Evolutionary conservation across 2,797 vertebrate genomes (phyloP).

Genomic region (Oreochromis grahami): DNA sequence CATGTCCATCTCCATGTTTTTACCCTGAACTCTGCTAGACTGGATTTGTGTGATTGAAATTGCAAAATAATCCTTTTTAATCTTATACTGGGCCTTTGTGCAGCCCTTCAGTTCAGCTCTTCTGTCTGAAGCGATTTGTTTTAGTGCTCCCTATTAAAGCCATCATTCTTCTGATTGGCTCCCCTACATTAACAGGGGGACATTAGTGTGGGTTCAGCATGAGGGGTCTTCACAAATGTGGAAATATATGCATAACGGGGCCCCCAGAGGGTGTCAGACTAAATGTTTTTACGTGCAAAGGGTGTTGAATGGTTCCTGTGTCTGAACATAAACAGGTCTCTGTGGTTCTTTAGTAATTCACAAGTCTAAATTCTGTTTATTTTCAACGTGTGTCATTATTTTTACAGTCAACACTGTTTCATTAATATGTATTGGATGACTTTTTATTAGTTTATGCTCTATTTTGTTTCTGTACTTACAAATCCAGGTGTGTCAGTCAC

Average conservation of each 20-base stretch:
- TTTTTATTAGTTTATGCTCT: not conserved
- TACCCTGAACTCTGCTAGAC: not conserved
- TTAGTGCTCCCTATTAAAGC: not conserved
- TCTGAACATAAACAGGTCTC: not conserved
- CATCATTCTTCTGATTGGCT: not conserved
- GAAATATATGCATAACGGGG: not conserved
- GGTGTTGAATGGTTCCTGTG: slow-evolving; percentile 1
- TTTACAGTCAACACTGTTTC: not conserved
- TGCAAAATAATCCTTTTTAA: not conserved
- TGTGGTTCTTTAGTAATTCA: slow-evolving; percentile 13
- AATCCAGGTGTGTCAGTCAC: not conserved
- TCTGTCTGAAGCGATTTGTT: not conserved
- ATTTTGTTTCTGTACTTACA: not conserved
- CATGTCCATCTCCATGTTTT: not conserved
- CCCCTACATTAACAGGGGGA: not conserved
- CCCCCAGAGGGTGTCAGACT: not conserved
- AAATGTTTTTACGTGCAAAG: slow-evolving; percentile 8
- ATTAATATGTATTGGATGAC: not conserved
- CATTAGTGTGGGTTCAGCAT: not conserved
- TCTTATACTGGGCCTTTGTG: not conserved
- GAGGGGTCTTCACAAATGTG: not conserved
- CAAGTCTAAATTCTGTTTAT: not conserved
- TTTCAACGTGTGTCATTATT: not conserved
- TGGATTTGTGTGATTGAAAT: not conserved
- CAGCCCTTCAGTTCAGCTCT: not conserved